Base-by-base conservation (phyloP, 35 echinoderm and acorn worm species). In the Amphiura filiformis region DNA sequence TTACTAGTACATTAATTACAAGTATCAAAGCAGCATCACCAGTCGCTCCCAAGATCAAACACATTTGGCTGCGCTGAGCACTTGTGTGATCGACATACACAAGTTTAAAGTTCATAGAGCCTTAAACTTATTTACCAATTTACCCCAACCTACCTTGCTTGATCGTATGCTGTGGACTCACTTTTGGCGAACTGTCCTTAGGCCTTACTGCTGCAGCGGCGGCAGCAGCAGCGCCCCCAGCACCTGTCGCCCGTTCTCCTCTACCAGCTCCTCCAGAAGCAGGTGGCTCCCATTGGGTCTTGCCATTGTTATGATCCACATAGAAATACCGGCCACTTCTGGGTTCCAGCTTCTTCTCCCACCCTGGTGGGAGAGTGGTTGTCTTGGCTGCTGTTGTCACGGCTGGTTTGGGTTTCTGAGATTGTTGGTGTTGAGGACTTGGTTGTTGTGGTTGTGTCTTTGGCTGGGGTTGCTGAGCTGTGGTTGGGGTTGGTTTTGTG, bases 311-410 rank as follows among this genome's bases (percentile, higher is more conserved):
- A 80, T 99, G 96, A 83, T 99, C 84, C 1, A 99, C 14, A 35
- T 94, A 99, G 85, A 81, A 99, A 70, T 99, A 99, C 34, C 88
- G 86, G 31, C 84, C 78, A 18, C 44, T 76, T 35, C 78, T 89
- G 15, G 81, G 65, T 49, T 95, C 84, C 39, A 42, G 89, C 76
- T 65, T 90, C 85, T 89, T 99, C 57, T 99, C 93, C 96, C 96
- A 99, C 28, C 93, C 90, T 65, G 79, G 34, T 37, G 96, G 96
- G 34, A 99, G 84, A 26, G 9, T 79, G 31, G 77, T 49, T 23
- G 77, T 20, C 38, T 3, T 38, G 34, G 34, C 32, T 20, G 36
- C 34, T 81, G 57, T 26, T 82, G 79, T 38, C 32, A 35, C 37
- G 38, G 38, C 52, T 80, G 38, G 76, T 49, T 12, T 34, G 36